Percentiles rank a stretch among this genome's conserved stretches.
These are phyloP conservation scores for Diaperis boleti DNA, from an alignment of 2,888 invertebrate species.

Conservation along the genomic window DNA sequence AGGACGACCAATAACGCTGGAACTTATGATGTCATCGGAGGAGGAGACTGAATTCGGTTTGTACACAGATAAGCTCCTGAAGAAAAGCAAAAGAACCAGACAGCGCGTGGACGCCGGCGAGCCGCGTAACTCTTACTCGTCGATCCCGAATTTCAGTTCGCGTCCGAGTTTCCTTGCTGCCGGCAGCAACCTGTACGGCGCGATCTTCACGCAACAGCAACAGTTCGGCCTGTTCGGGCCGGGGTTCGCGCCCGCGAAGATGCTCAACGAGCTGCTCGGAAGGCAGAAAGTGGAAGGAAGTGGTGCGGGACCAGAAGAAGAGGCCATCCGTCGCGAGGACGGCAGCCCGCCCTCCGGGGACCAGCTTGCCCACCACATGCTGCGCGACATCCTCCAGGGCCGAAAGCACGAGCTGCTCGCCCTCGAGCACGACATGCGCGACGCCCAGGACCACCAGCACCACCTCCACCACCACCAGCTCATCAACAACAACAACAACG, in stretches of 20 bases:
- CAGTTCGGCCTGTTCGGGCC: slow-evolving; percentile 86
- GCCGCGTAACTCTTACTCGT: slow-evolving; percentile 92
- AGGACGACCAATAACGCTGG: slow-evolving; percentile 84
- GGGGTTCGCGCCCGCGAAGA: slow-evolving; percentile 90
- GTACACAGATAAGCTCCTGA: slow-evolving; percentile 92
- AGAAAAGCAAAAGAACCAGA: slow-evolving; percentile 93
- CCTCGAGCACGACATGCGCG: slow-evolving; percentile 76
- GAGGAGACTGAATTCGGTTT: slow-evolving; percentile 95
- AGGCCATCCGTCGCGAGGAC: slow-evolving; percentile 68
- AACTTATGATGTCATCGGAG: slow-evolving; percentile 97
- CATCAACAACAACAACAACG: slow-evolving; percentile 68
- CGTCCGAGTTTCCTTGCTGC: slow-evolving; percentile 83
- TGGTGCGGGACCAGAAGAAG: slow-evolving; percentile 60
- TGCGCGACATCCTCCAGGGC: slow-evolving; percentile 90
- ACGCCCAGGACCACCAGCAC: slow-evolving; percentile 66
- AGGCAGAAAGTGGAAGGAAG: slow-evolving; percentile 73
- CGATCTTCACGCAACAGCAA: slow-evolving; percentile 84
- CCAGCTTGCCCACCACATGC: slow-evolving; percentile 82
- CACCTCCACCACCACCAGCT: too few species aligned
- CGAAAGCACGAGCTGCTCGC: slow-evolving; percentile 85
- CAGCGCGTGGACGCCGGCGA: slow-evolving; percentile 97
- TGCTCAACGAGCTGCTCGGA: slow-evolving; percentile 91
- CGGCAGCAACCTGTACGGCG: slow-evolving; percentile 82
- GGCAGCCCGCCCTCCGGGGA: slow-evolving; percentile 71
- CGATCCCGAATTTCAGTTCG: slow-evolving; percentile 81